Evolutionary conservation across 2,888 invertebrate species (phyloP).

Genomic region (Ommatoiulus sabulosus): DNA sequence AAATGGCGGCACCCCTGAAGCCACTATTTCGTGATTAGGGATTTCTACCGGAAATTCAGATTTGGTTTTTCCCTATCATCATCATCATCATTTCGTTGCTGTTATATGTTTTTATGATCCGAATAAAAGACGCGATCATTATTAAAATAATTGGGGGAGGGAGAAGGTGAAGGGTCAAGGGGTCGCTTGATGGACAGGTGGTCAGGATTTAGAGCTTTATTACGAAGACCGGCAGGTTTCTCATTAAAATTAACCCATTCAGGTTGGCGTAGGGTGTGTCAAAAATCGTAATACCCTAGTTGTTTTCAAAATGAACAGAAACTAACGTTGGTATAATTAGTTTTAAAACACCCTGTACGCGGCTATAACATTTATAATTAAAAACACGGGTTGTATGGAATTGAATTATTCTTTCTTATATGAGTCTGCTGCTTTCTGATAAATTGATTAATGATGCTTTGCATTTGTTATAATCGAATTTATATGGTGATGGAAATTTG

Average conservation of each 20-base stretch:
- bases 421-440: no score
- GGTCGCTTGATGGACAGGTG: constrained; percentile 14
- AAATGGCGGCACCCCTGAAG: constrained; percentile 24
- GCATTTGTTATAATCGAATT: no score
- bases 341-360: no score
- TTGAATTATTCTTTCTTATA: no score
- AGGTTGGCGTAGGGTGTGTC: no score
- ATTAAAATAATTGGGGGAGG: constrained; percentile 24
- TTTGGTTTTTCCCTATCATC: constrained; percentile 40
- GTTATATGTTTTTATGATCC: not conserved
- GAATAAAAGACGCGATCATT: constrained; percentile 9
- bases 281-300: no score
- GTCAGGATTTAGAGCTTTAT: not conserved
- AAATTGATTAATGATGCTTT: no score
- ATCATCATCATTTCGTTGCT: not conserved
- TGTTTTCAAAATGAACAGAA: no score
- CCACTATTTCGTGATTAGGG: not conserved
- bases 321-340: no score
- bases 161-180: constrained; percentile 7
- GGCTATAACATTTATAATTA: no score
- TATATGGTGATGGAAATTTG: no score
- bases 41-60: constrained; percentile 28
- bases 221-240: not conserved
- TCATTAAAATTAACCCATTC: not conserved
- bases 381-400: no score